Base-by-base conservation (phyloP, 2,113 vertebrate species). In the Leuciscus idus region DNA sequence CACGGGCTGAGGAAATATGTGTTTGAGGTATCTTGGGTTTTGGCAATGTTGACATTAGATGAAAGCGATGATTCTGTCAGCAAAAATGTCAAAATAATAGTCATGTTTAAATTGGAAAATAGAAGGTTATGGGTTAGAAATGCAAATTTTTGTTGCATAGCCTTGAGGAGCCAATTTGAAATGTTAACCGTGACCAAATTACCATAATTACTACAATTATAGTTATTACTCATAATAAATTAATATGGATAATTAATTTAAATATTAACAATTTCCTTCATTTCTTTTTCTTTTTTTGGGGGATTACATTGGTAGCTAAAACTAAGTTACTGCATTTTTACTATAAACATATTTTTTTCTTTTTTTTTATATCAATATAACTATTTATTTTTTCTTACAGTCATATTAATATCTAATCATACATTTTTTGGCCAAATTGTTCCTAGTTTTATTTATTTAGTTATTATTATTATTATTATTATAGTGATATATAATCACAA, bases 11-110 rank as follows among this genome's bases (percentile, higher is more conserved):
- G 1, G 62, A 21, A 75, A 73, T 36, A 64, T 26, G 62, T 55
- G 30, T n/a, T 64, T 82, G 57, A 72, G 70, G 17, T n/a, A 15
- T 62, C 81, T 12, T 23, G 23, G 36, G 23, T 66, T 61, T 83
- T 39, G 28, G 62, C 26, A 68, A 48, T 82, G 80, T 33, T 52
- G 61, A 70, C 46, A 55, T 52, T 36, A 19, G 79, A 50, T 19
- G 43, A 70, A 83, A 52, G 46, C 6, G 0, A 48, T 36, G 28
- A 23, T 23, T 52, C 26, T 52, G 21, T 52, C 28, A 70, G 46
- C 17, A 12, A 50, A 52, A 43, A 82, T n/a, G 6, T 62, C 57
- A 21, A 64, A 46, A 5, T 28, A 48, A 61, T 59, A 13, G 33
- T 39, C 7, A 2, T 72, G 62, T 62, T n/a, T 23, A 36, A 6